phyloP scores from a whole-genome alignment of 2,888 invertebrate genomes.

The Lypha dubia region DNA sequence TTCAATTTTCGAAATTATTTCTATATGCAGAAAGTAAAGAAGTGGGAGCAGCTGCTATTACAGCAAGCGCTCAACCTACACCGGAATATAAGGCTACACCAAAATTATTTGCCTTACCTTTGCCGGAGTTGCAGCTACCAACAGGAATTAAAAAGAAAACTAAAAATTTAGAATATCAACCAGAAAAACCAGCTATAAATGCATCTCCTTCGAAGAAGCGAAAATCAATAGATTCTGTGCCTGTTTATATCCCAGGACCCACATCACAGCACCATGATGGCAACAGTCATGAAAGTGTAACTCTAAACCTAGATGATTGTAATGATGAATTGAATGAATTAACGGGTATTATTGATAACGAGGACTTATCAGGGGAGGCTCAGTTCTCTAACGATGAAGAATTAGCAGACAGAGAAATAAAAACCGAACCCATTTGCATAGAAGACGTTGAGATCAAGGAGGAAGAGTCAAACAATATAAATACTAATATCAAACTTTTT shows the following conservation, averaged over 20 bases:
- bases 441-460: slow-evolving; percentile 8
- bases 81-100: slow-evolving; percentile 82
- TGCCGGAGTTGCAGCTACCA: slow-evolving; percentile 76
- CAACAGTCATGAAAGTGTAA: slow-evolving; percentile 37
- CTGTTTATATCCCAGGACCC: slow-evolving; percentile 80
- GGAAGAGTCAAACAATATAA: slow-evolving; percentile 2
- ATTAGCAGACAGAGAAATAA: slow-evolving; percentile 1
- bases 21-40: slow-evolving; percentile 76
- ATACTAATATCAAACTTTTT: slow-evolving; percentile 5
- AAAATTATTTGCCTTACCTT: slow-evolving; percentile 79
- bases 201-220: slow-evolving; percentile 76
- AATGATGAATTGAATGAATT: slow-evolving; percentile 76
- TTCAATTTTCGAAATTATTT: not conserved
- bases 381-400: slow-evolving; percentile 55
- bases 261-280: slow-evolving; percentile 36
- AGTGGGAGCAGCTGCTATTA: slow-evolving; percentile 12
- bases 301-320: slow-evolving; percentile 75
- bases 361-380: slow-evolving; percentile 37
- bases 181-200: slow-evolving; percentile 81
- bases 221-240: slow-evolving; percentile 72
- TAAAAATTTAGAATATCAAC: slow-evolving; percentile 82
- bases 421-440: slow-evolving; percentile 23
- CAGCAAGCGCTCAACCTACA: slow-evolving; percentile 52
- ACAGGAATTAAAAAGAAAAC: slow-evolving; percentile 76
- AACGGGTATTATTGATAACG: slow-evolving; percentile 74